These are phyloP conservation scores for Alcis repandata DNA, from an alignment of 2,888 invertebrate species.

Conservation along the genomic window DNA sequence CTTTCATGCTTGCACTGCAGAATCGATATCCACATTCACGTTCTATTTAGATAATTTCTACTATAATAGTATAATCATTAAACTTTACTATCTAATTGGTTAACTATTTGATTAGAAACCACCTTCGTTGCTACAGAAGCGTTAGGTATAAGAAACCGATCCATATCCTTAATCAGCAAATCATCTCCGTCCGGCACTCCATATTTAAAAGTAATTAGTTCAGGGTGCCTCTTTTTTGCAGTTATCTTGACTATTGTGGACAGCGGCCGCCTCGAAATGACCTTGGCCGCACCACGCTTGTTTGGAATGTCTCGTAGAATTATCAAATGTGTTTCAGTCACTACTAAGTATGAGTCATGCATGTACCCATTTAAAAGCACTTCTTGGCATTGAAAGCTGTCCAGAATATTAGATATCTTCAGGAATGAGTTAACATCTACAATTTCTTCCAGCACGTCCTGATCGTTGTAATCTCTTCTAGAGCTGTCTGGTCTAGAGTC, in stretches of 20 bases:
- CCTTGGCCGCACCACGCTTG: slow-evolving; percentile 92
- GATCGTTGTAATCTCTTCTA: slow-evolving; percentile 77
- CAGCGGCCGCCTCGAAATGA: slow-evolving; percentile 95
- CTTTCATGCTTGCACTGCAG: neutral
- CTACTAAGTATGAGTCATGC: slow-evolving; percentile 95
- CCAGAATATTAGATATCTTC: slow-evolving; percentile 93
- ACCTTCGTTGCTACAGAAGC: slow-evolving; percentile 95
- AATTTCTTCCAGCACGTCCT: slow-evolving; percentile 90
- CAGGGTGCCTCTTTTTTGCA: slow-evolving; percentile 97
- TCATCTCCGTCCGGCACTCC: slow-evolving; percentile 94
- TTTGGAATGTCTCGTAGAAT: slow-evolving; percentile 93
- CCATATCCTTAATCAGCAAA: slow-evolving; percentile 94
- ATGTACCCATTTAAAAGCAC: slow-evolving; percentile 95
- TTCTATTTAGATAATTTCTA: neutral
- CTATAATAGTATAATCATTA: slow-evolving; percentile 23
- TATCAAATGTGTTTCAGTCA: slow-evolving; percentile 94
- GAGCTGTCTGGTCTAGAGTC: slow-evolving; percentile 69
- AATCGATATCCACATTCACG: neutral
- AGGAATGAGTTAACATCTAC: slow-evolving; percentile 93
- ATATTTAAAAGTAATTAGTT: slow-evolving; percentile 98
- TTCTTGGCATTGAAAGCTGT: slow-evolving; percentile 96
- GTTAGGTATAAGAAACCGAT: slow-evolving; percentile 96
- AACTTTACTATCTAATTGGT: slow-evolving; percentile 76
- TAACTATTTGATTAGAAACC: slow-evolving; percentile 94
- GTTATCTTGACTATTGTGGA: slow-evolving; percentile 98